These are phyloP conservation scores for Ennomos erosarius DNA, from an alignment of 2,888 invertebrate species.

Conservation along the genomic window DNA sequence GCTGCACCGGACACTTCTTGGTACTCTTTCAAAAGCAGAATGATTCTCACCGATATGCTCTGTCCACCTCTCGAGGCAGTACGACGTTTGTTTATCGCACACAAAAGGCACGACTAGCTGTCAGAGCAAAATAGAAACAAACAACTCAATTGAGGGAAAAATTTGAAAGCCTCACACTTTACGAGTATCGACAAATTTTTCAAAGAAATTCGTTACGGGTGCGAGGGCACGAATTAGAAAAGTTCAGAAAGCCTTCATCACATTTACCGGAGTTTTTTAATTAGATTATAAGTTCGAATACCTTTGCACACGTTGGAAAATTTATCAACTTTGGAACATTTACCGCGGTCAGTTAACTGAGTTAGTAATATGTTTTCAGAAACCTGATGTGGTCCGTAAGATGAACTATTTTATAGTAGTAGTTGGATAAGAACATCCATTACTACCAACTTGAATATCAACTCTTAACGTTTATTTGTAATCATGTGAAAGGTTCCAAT, in stretches of 20 bases:
- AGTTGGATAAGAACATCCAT: no score
- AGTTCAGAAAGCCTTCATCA: conserved; percentile 47
- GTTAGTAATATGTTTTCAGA: no score
- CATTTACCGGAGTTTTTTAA: conserved; percentile 53
- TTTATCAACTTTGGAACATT: conserved; percentile 47
- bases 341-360: conserved; percentile 36
- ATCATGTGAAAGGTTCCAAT: no score
- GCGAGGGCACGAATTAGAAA: conserved; percentile 29
- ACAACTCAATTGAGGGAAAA: conserved; percentile 22
- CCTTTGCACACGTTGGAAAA: conserved; percentile 53
- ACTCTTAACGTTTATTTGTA: no score
- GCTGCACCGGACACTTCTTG: conserved; percentile 64
- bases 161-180: conserved; percentile 25
- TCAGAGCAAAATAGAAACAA: conserved; percentile 40
- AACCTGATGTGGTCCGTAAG: no score
- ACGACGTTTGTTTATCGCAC: conserved; percentile 48
- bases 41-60: conserved; percentile 66
- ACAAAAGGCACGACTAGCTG: conserved; percentile 54
- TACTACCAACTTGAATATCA: no score
- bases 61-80: conserved; percentile 49
- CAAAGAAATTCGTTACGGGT: conserved; percentile 27
- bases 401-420: no score
- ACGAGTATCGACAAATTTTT: conserved; percentile 28
- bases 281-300: conserved; percentile 57
- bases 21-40: conserved; percentile 65